These are phyloP conservation scores for Lasioglossum albipes DNA, from an alignment of 1,140 invertebrate species.

Conservation along the genomic window DNA sequence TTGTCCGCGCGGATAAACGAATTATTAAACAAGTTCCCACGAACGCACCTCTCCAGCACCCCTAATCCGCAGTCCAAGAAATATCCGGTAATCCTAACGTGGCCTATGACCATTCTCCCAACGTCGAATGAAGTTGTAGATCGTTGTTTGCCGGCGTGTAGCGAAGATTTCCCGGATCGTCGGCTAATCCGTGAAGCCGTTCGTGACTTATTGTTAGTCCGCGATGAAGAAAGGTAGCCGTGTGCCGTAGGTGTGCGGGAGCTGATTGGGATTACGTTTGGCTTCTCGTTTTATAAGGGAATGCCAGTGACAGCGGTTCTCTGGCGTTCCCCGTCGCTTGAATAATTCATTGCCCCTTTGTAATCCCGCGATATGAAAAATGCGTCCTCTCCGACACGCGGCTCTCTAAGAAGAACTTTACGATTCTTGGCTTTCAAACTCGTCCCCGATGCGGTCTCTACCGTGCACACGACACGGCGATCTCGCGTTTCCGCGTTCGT, in stretches of 20 bases:
- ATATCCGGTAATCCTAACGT: no score
- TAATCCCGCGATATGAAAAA: background rate
- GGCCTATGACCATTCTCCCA: no score
- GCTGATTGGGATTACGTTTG: slow-evolving; percentile 49
- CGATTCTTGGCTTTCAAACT: background rate
- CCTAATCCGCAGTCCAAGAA: no score
- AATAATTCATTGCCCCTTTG: slow-evolving; percentile 22
- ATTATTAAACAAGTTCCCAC: no score
- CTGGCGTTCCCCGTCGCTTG: background rate
- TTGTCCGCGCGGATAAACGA: no score
- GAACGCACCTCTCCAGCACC: no score
- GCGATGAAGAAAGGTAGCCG: slow-evolving; percentile 38
- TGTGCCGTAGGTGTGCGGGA: slow-evolving; percentile 5
- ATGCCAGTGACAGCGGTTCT: slow-evolving; percentile 4
- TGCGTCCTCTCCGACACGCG: no score
- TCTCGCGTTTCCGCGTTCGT: background rate
- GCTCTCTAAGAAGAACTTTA: background rate
- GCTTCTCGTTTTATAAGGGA: slow-evolving; percentile 47
- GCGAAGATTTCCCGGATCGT: slow-evolving; percentile 21
- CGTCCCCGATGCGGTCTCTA: no score
- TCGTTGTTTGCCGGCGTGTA: slow-evolving; percentile 12
- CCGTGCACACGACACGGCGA: background rate
- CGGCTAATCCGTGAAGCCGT: slow-evolving; percentile 39
- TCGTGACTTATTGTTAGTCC: slow-evolving; percentile 32
- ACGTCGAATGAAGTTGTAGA: slow-evolving; percentile 9